A percentile compares a stretch with the other conserved stretches of the same genome.
phyloP scores from a whole-genome alignment of 2,888 invertebrate genomes.

The Dione juno region DNA sequence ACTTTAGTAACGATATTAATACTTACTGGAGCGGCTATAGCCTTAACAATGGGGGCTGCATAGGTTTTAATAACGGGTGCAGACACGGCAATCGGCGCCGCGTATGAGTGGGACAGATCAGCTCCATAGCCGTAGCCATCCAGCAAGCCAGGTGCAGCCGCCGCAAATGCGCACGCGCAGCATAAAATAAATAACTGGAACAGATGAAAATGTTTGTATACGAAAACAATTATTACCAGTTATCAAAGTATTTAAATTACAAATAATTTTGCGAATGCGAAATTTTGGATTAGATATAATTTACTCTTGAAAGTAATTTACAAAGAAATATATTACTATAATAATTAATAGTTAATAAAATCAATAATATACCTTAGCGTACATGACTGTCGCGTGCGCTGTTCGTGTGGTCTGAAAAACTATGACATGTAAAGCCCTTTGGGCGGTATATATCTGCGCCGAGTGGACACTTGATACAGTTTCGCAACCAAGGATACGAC shows the following conservation, averaged over 20 bases:
- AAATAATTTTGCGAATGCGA: too few relatives aligned
- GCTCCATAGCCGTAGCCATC: slow-evolving; percentile 53
- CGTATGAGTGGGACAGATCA: slow-evolving; percentile 40
- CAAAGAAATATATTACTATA: too few relatives aligned
- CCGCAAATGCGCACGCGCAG: slow-evolving; percentile 69
- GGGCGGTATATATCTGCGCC: slow-evolving; percentile 61
- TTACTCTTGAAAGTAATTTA: too few relatives aligned
- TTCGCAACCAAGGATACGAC: slow-evolving; percentile 70
- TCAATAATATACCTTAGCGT: slow-evolving; percentile 69
- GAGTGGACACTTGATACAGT: slow-evolving; percentile 69
- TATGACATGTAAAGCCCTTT: slow-evolving; percentile 56
- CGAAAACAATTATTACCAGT: too few relatives aligned
- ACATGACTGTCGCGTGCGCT: slow-evolving; percentile 71
- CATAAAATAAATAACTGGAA: slow-evolving; percentile 69
- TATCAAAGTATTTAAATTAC: too few relatives aligned
- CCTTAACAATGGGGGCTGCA: slow-evolving; percentile 53
- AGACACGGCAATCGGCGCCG: slow-evolving; percentile 49
- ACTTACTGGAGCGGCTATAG: slow-evolving; percentile 63
- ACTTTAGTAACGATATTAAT: not conserved
- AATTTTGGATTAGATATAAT: too few relatives aligned
- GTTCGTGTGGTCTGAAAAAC: slow-evolving; percentile 58
- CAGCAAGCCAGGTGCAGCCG: slow-evolving; percentile 64
- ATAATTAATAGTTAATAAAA: slow-evolving; percentile 2
- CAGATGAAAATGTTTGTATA: not conserved
- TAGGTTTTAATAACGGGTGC: slow-evolving; percentile 48